These are phyloP conservation scores for Xylota segnis DNA, from an alignment of 2,888 invertebrate genomes.

Conservation along the genomic window DNA sequence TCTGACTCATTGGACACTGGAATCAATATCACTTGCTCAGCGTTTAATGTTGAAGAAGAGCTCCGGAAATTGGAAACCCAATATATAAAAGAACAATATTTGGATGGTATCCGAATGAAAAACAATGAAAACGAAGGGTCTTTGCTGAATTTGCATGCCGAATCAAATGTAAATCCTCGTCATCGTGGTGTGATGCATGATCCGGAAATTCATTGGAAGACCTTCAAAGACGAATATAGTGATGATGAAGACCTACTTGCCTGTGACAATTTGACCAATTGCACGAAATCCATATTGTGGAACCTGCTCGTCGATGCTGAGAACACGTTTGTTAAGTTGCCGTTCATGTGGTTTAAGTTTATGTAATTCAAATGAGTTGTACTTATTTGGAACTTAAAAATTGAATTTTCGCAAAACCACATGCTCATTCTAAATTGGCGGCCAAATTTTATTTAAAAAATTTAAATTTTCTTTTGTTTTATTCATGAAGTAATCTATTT, in stretches of 20 bases:
- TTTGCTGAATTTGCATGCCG: slow-evolving; percentile 62
- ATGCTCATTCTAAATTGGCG: slow-evolving; percentile 7
- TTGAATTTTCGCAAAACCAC: neutral
- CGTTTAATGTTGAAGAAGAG: slow-evolving; percentile 82
- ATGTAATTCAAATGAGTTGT: slow-evolving; percentile 65
- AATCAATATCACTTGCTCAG: slow-evolving; percentile 77
- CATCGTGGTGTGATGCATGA: slow-evolving; percentile 68
- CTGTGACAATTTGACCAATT: slow-evolving; percentile 74
- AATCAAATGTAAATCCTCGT: slow-evolving; percentile 56
- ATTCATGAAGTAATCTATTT: slow-evolving; percentile 22
- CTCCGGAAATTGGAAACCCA: slow-evolving; percentile 80
- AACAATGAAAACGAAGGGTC: slow-evolving; percentile 78
- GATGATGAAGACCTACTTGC: slow-evolving; percentile 76
- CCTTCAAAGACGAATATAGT: slow-evolving; percentile 81
- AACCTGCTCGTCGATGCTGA: slow-evolving; percentile 80
- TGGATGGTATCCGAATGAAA: slow-evolving; percentile 78
- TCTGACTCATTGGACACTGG: slow-evolving; percentile 44
- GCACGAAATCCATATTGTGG: slow-evolving; percentile 79
- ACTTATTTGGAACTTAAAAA: neutral
- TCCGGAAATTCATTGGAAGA: slow-evolving; percentile 79
- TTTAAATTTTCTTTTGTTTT: slow-evolving; percentile 22
- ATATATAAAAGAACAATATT: slow-evolving; percentile 80
- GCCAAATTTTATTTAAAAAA: slow-evolving; percentile 42
- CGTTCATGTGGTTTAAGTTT: slow-evolving; percentile 80
- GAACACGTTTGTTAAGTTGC: slow-evolving; percentile 79